phyloP scores from a whole-genome alignment of 2,797 vertebrate species.

The Loriculus beryllinus region DNA sequence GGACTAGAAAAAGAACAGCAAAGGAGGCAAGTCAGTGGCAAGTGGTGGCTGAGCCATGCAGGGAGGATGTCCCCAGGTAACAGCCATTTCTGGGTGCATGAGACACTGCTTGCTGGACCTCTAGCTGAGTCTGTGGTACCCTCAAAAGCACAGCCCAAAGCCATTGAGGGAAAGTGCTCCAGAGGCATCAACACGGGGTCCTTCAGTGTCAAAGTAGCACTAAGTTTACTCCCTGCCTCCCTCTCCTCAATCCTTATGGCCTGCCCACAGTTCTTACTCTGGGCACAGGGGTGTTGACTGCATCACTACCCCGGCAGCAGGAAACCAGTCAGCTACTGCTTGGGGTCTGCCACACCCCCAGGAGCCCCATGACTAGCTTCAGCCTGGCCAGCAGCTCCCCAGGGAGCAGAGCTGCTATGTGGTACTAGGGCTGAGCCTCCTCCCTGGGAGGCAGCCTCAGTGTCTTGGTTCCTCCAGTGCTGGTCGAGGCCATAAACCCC shows the following conservation, averaged over 20 bases:
- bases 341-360: neutral
- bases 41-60: neutral
- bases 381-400: neutral
- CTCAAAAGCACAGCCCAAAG: neutral
- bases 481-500: neutral
- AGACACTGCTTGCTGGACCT: neutral
- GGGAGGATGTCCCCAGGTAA: neutral
- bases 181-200: neutral
- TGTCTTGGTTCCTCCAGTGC: neutral
- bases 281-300: neutral
- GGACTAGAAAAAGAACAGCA: constrained; percentile 76
- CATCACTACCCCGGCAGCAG: neutral
- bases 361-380: neutral
- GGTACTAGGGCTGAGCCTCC: neutral
- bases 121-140: neutral
- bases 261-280: neutral
- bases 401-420: neutral
- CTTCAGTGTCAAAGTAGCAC: neutral
- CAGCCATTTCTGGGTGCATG: neutral
- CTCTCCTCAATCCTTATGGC: neutral
- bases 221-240: neutral
- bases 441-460: neutral
- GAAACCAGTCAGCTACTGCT: neutral
- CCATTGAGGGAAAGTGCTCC: neutral
- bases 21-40: neutral